Conservation (phyloP, 2,113 vertebrate species). For the Pachyramphus minor region DNA sequence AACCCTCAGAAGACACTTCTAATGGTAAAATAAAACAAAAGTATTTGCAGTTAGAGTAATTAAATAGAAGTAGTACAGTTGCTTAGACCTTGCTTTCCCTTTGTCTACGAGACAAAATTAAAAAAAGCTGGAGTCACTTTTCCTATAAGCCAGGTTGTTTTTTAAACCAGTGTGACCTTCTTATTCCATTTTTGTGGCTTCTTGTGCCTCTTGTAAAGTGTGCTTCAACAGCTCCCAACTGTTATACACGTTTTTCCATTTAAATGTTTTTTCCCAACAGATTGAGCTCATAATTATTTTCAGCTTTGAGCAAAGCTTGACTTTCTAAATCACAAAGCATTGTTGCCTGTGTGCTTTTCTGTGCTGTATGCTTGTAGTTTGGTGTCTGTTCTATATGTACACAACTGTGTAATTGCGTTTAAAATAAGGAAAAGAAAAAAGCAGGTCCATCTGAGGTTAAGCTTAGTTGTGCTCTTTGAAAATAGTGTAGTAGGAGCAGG, state of each 20-base stretch:
- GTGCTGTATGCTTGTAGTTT: not conserved
- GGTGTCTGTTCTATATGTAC: not conserved
- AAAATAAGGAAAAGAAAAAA: not conserved
- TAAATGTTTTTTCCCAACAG: not conserved
- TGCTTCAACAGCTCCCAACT: slow-evolving; percentile 13
- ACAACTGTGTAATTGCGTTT: not conserved
- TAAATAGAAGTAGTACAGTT: not conserved
- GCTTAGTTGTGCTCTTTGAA: not conserved
- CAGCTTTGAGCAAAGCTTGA: not conserved
- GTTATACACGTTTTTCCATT: not conserved
- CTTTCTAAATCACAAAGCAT: not conserved
- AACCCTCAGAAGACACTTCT: not conserved
- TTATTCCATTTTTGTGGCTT: slow-evolving; percentile 15
- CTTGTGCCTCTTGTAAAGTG: not conserved
- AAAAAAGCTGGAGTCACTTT: not conserved
- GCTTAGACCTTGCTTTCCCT: not conserved
- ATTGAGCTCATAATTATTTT: slow-evolving; percentile 13
- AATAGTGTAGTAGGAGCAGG: not conserved
- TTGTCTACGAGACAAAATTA: not conserved
- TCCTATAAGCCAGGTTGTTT: not conserved
- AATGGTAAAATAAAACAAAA: not conserved
- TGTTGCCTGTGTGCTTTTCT: not conserved
- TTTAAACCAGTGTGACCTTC: not conserved
- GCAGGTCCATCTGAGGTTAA: not conserved
- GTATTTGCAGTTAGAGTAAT: not conserved